Evolutionary conservation across 2,797 vertebrate species (phyloP).

Genomic region (Poecilia gillii): DNA sequence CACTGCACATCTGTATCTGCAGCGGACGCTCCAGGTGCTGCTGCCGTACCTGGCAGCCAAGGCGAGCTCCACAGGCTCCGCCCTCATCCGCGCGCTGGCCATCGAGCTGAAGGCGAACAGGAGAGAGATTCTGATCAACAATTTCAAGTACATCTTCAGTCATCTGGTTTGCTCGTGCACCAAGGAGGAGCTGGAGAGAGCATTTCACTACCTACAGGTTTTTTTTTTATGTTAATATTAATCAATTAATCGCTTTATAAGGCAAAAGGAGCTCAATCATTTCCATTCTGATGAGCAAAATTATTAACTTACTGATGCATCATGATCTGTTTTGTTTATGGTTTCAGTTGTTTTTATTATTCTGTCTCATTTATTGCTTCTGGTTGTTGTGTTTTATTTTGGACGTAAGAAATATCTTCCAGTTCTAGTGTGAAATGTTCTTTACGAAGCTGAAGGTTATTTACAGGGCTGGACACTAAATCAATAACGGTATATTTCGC

Average conservation of each 20-base stretch:
- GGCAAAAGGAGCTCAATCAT: too few relatives aligned
- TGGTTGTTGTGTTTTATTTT: too few relatives aligned
- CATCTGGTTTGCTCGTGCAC: constrained; percentile 98
- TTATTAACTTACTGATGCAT: background rate
- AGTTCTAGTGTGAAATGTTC: too few relatives aligned
- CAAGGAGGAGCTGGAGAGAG: constrained; percentile 93
- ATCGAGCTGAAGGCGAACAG: constrained; percentile 95
- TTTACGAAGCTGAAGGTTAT: too few relatives aligned
- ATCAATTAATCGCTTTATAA: too few relatives aligned
- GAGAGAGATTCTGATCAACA: constrained; percentile 97
- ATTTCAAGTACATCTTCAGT: constrained; percentile 99
- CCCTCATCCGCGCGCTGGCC: constrained; percentile 93
- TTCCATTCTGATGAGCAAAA: too few relatives aligned
- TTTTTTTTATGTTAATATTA: background rate
- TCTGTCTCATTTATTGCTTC: too few relatives aligned
- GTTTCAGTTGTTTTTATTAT: too few relatives aligned
- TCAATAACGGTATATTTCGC: too few relatives aligned
- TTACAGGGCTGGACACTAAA: too few relatives aligned
- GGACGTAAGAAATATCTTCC: too few relatives aligned
- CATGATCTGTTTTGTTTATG: too few relatives aligned
- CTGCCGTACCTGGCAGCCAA: constrained; percentile 96
- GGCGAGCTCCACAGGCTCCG: constrained; percentile 91
- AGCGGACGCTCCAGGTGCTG: constrained; percentile 94
- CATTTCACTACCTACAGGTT: constrained; percentile 97
- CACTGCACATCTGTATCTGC: constrained; percentile 3